Base-by-base conservation (phyloP, 1,140 invertebrate genomes). In the Rhopalosiphum maidis region DNA sequence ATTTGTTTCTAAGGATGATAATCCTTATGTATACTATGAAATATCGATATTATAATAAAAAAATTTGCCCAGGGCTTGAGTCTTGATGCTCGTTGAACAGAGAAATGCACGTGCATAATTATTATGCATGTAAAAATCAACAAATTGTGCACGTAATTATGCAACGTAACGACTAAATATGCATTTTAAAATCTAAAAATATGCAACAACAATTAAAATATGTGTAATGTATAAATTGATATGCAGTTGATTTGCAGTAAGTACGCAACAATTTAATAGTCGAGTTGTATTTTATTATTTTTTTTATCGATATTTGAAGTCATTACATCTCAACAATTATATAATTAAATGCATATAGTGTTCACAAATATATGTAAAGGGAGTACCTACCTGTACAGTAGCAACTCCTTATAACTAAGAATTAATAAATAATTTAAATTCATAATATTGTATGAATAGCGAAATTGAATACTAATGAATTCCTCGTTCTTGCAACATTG, bases 401-500 rank as follows among this genome's bases (percentile, higher is more conserved):
- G 30, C 5, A n/a, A 77, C n/a, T n/a, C 1, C n/a, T 77, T n/a
- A 77, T n/a, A n/a, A 77, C 5, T 77, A 77, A 77, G n/a, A 4
- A 35, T 77, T 77, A 77, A 77, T 77, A 77, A 77, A 77, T 77
- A 77, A 77, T n/a, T 77, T 77, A 77, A 77, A 77, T 77, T n/a
- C 11, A 46, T 46, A 30, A 60, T 60, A 9, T 30, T 30, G 41
- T 41, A 41, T 2, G 41, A 41, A 41, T 41, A 41, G 41, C 3
- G 3, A 41, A 41, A 41, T 55, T 60, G 60, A 68, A 68, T 68
- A n/a, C 9, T 68, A 68, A 68, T 68, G 25, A 35, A 77, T 77
- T 77, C n/a, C 60, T 77, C 60, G n/a, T 77, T 77, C 30, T 77
- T 77, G n/a, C 60, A 35, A 77, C 60, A 77, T 77, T 35, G 15